Evolutionary conservation across 2,113 vertebrate species (phyloP), one percentile per base, ranked within the genome.

Genomic region (Actinemys pallida): DNA sequence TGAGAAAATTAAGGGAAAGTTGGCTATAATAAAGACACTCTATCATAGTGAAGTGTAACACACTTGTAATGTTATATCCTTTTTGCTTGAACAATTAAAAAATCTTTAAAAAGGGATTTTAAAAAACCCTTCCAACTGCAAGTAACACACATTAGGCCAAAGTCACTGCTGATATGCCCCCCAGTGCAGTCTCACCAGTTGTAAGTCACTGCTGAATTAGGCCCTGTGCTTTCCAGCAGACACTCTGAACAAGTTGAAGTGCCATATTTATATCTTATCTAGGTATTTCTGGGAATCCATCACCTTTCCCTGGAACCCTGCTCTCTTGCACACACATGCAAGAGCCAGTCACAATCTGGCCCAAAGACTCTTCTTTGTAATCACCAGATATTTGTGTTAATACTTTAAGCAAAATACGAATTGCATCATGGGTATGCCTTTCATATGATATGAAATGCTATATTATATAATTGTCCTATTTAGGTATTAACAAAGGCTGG

Each of bases 1-100:
- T 84, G 65, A 95, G 93, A 93, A 96, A 94, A 96, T 95, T 95
- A 94, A 90, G 93, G 45, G 52, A 90, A 92, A 94, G 92, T 94
- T 97, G 78, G 29, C 83, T 95, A 10, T 95, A 90, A 93, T 95
- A 95, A 96, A 81, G 81, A 72, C 89, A 84, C 87, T 97, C 78
- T 93, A 92, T 97, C 84, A 90, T 81, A 95, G 78, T 95, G 85
- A 95, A 90, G 49, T 90, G 29, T 84, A 86, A 88, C 1, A 1
- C 83, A 86, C n/a, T 92, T 81, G 45, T 90, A 78, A 86, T n/a
- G 49, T 78, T 90, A 83, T 92, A 81, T 90, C 52, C 47, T 10
- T 92, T 93, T 94, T 89, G 62, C 56, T 90, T 81, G 17, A 93
- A 89, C 72, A 84, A 90, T 89, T 87, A 90, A 90, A 95, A 83